Conservation (phyloP, 2,797 vertebrate genomes). For the Onychomys torridus region DNA sequence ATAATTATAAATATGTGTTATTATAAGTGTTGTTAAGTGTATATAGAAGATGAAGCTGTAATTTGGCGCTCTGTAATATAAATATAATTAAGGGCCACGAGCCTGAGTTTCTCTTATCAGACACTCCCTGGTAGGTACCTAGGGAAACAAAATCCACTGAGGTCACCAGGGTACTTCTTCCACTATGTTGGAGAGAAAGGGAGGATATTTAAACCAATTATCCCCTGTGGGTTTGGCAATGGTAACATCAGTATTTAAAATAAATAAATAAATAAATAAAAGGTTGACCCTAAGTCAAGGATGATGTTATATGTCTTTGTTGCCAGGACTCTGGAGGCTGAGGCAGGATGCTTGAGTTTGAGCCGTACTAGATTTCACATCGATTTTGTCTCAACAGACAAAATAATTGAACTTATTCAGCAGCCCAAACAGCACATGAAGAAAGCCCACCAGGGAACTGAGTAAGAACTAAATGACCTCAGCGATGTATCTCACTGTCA, state of each 20-base stretch:
- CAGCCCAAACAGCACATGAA: constrained; percentile 13
- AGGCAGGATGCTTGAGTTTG: not conserved
- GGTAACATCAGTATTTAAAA: not conserved
- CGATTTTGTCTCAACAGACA: not conserved
- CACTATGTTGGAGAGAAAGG: not conserved
- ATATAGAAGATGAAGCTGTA: constrained; percentile 42
- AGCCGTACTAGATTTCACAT: not conserved
- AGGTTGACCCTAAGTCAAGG: not conserved
- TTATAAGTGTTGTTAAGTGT: not conserved
- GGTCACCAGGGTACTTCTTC: constrained; percentile 21
- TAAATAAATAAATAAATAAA: not conserved
- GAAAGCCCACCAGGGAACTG: not conserved
- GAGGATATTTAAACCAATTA: constrained; percentile 35
- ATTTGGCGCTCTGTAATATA: constrained; percentile 60
- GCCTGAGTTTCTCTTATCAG: constrained; percentile 56
- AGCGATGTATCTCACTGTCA: not conserved
- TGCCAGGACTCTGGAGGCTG: not conserved
- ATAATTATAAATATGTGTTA: not conserved
- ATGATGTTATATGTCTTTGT: no score
- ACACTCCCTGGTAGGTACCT: constrained; percentile 18
- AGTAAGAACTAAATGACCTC: constrained; percentile 18
- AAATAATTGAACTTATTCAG: constrained; percentile 36
- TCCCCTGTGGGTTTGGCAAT: constrained; percentile 4
- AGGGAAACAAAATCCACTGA: constrained; percentile 62
- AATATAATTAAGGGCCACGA: constrained; percentile 47